phyloP scores from a whole-genome alignment of 2,797 vertebrate genomes.

The Cuculus canorus region DNA sequence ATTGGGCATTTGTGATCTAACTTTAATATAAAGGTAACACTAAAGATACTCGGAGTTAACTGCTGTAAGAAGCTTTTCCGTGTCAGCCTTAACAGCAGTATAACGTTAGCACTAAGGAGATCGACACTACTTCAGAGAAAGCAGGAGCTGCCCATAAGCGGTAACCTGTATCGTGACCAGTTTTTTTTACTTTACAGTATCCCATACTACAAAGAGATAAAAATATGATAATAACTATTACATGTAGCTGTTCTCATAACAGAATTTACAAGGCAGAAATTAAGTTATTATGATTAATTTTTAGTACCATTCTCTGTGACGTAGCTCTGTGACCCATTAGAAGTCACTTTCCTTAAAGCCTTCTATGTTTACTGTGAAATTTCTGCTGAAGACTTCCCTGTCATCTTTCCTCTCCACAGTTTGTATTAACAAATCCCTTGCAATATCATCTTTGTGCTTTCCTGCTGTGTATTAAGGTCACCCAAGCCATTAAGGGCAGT shows the following conservation, averaged over 20 bases:
- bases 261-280: slow-evolving; percentile 27
- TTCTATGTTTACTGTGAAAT: background rate
- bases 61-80: background rate
- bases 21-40: background rate
- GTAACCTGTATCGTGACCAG: background rate
- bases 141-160: background rate
- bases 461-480: background rate
- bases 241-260: background rate
- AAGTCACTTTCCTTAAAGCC: slow-evolving; percentile 16
- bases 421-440: background rate
- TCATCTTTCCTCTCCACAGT: background rate
- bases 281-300: slow-evolving; percentile 29
- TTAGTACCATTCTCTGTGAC: slow-evolving; percentile 24
- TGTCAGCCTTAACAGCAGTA: background rate
- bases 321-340: slow-evolving; percentile 25
- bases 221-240: slow-evolving; percentile 12
- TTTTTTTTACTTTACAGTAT: background rate
- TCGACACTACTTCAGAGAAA: background rate
- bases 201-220: background rate
- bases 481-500: background rate
- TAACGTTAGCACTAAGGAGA: background rate
- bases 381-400: slow-evolving; percentile 23
- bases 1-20: background rate
- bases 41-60: background rate
- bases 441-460: background rate